These are phyloP conservation scores for Leptopterna dolabrata DNA, from an alignment of 2,888 invertebrate species.

Conservation along the genomic window DNA sequence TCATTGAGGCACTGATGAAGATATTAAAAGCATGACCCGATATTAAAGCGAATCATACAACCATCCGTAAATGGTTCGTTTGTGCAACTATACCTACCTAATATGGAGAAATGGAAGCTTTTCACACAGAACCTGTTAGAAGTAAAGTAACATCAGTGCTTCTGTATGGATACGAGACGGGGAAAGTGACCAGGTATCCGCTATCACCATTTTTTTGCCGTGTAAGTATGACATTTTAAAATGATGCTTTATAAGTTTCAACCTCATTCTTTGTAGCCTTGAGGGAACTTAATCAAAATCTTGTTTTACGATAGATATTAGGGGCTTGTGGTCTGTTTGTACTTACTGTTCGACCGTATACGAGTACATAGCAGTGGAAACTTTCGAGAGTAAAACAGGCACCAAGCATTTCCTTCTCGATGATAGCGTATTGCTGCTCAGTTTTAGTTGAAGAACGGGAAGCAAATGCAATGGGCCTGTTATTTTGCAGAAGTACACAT, in stretches of 20 bases:
- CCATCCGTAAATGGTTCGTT: too few relatives aligned
- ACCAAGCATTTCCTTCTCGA: too few relatives aligned
- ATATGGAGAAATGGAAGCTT: too few relatives aligned
- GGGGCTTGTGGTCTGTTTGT: conserved; percentile 27
- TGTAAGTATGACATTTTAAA: conserved; percentile 22
- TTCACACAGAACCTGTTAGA: too few relatives aligned
- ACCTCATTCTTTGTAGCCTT: not conserved
- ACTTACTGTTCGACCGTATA: conserved; percentile 10
- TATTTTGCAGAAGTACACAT: not conserved
- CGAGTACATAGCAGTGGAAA: conserved; percentile 1
- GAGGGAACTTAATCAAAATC: conserved; percentile 2
- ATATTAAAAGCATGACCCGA: too few relatives aligned
- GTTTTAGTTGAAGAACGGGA: not conserved
- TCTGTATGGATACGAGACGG: too few relatives aligned
- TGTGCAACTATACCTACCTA: too few relatives aligned
- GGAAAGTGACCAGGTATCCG: too few relatives aligned
- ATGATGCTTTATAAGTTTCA: conserved; percentile 10
- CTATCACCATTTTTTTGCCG: conserved; percentile 23
- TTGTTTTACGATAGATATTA: not conserved
- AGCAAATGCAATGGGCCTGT: not conserved
- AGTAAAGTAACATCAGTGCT: too few relatives aligned
- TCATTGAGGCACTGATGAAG: too few relatives aligned
- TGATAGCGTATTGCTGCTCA: not conserved
- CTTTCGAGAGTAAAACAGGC: conserved; percentile 13
- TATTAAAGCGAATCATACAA: too few relatives aligned